phyloP scores from a whole-genome alignment of 2,113 vertebrate species.

The Calidris pygmaea region DNA sequence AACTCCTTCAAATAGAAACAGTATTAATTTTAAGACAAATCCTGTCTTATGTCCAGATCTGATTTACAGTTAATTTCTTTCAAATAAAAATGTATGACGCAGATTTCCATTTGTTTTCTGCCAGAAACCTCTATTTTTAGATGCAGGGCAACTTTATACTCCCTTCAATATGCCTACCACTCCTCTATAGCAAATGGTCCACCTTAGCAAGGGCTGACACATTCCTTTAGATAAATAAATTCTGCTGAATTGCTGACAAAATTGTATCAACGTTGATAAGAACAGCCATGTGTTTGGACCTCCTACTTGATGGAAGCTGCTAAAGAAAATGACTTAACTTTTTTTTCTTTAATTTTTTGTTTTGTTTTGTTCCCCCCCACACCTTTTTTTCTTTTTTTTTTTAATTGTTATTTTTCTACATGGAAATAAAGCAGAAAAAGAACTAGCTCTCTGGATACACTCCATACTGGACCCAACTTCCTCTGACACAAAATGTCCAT shows the following conservation, averaged over 20 bases:
- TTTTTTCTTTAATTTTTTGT: background rate
- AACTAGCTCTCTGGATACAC: background rate
- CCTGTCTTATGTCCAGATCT: background rate
- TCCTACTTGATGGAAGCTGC: background rate
- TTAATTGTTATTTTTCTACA: background rate
- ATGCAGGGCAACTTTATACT: background rate
- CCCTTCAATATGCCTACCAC: background rate
- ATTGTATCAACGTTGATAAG: background rate
- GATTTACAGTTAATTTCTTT: constrained; percentile 27
- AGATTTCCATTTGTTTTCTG: constrained; percentile 16
- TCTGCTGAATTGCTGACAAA: background rate
- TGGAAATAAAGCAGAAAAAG: background rate
- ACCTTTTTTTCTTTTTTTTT: no score
- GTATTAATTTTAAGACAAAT: constrained; percentile 22
- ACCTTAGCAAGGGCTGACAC: background rate
- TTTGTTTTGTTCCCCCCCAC: no score
- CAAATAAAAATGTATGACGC: constrained; percentile 21
- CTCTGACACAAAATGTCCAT: background rate
- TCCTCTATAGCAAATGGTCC: background rate
- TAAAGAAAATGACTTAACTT: background rate
- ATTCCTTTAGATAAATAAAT: background rate
- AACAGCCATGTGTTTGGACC: background rate
- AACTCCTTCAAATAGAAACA: background rate
- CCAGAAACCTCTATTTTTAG: constrained; percentile 44
- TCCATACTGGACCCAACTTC: background rate